A percentile compares a stretch with the other conserved stretches of the same genome.
Conservation (phyloP, 1,140 invertebrate genomes). For the Phenacoccus solenopsis region DNA sequence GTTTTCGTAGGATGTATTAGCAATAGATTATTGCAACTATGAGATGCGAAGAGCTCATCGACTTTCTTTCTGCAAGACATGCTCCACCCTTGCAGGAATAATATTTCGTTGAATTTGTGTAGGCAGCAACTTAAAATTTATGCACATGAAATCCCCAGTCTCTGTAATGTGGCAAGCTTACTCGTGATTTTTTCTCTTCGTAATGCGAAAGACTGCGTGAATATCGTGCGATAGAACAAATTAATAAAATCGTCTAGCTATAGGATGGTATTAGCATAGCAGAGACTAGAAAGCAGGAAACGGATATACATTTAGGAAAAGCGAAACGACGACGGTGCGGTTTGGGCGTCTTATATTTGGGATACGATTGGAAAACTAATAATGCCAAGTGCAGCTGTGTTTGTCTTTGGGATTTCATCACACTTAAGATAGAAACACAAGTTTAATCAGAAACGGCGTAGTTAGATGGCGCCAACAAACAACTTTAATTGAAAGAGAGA, state of each 20-base stretch:
- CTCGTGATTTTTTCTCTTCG: no score
- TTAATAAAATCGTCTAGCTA: background rate
- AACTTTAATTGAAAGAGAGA: slow-evolving; percentile 13
- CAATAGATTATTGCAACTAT: no score
- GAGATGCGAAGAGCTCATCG: no score
- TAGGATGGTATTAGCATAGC: background rate
- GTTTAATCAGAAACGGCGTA: slow-evolving; percentile 6
- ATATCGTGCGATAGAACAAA: background rate
- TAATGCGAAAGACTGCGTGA: background rate
- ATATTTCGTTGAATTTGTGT: no score
- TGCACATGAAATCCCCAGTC: no score
- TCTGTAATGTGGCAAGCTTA: no score
- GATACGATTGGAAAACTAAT: slow-evolving; percentile 11
- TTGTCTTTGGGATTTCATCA: slow-evolving; percentile 17
- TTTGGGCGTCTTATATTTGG: background rate
- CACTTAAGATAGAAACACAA: slow-evolving; percentile 15
- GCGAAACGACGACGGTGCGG: background rate
- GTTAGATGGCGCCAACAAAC: background rate
- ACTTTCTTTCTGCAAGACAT: no score
- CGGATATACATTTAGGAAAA: no score
- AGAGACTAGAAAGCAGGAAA: background rate
- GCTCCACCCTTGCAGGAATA: no score
- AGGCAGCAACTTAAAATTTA: no score
- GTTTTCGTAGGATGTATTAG: no score
- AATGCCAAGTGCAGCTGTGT: slow-evolving; percentile 13